Evolutionary conservation across 2,113 vertebrate species (phyloP), one percentile per base, ranked within the genome.

Genomic region (Gorsachius goisagi): DNA sequence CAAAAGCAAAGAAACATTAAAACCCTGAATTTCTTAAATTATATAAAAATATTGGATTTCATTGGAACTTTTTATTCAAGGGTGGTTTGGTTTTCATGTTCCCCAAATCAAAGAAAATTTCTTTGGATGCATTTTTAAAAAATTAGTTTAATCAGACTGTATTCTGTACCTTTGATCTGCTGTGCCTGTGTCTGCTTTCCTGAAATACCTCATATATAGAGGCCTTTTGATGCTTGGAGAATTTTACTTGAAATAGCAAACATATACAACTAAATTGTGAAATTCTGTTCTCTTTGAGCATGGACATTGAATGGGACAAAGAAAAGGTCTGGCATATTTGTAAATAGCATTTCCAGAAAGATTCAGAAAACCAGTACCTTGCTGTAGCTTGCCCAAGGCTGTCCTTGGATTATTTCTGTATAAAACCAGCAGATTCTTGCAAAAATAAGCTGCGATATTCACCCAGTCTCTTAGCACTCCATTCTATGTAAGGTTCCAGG

Each of bases 161-260:
- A 75, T 91, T 93, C 62, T 62, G 4, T 85, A 80, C 82, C 87
- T 96, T 96, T 95, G 95, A 94, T 94, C 93, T 95, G 71, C 22
- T 69, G 37, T 83, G 77, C 62, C 49, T 94, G n/a, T 80, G 89
- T 83, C 91, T 95, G 67, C 78, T 90, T 83, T 94, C 89, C 94
- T 88, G 47, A 92, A 91, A 90, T 91, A 73, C 53, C 58, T 90
- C 59, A 37, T 85, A 30, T n/a, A 39, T 20, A 82, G 69, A 75
- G 50, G 32, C 37, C 69, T 95, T 78, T 93, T 91, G 86, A 95
- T 82, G 45, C 73, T 91, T 55, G 58, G 83, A 89, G 92, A 90
- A 60, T 91, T 94, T 85, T 87, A 37, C 44, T 89, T 87, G 90
- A 94, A 92, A 84, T 89, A 94, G 64, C 49, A 92, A 92, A 85